Evolutionary conservation across 2,113 vertebrate species (phyloP).

Genomic region (Procapra przewalskii): DNA sequence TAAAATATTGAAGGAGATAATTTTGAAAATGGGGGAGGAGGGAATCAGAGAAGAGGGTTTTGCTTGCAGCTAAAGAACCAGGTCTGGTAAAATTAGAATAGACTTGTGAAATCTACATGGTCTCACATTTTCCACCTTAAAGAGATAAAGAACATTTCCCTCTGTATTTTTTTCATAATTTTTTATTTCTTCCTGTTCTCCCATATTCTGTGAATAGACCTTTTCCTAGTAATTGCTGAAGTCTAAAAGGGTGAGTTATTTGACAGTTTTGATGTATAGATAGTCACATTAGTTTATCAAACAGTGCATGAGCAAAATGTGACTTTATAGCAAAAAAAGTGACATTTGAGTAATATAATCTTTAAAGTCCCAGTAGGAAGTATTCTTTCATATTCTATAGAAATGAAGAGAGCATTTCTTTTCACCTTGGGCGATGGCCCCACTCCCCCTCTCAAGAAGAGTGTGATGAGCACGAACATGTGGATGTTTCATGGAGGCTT

Average conservation of each 20-base stretch:
- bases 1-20: neutral
- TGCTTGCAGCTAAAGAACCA: neutral
- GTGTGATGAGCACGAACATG: too few relatives aligned
- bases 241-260: neutral
- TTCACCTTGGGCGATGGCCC: neutral
- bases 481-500: neutral
- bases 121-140: conserved; percentile 25
- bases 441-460: neutral
- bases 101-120: conserved; percentile 22
- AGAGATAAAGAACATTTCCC: conserved; percentile 27
- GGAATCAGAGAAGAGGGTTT: neutral
- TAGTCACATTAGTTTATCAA: neutral
- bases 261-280: neutral
- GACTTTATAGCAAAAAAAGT: neutral
- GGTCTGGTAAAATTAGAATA: neutral
- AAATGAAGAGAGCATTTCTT: neutral
- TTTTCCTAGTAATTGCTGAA: neutral
- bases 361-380: neutral
- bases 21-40: neutral
- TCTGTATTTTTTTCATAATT: neutral
- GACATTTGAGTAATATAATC: neutral
- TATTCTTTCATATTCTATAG: neutral
- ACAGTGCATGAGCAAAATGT: neutral
- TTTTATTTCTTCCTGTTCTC: neutral
- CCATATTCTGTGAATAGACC: neutral